phyloP scores from a whole-genome alignment of 2,888 invertebrate genomes.

The Lacanobia wlatinum region DNA sequence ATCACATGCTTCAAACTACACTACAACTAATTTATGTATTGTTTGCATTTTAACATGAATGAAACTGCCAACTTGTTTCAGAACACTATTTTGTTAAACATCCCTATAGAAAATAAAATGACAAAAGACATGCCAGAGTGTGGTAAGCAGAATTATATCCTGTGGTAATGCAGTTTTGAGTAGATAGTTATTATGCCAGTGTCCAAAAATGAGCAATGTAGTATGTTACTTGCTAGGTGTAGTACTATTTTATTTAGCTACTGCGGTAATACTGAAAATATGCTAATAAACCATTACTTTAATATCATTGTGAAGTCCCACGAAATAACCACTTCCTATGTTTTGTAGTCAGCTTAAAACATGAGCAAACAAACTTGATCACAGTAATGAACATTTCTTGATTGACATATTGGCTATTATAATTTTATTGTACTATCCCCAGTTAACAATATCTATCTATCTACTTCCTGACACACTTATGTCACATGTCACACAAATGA shows the following conservation, averaged over 20 bases:
- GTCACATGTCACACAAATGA: not conserved
- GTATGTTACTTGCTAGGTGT: not conserved
- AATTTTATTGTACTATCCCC: not conserved
- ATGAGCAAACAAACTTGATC: not conserved
- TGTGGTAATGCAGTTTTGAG: not conserved
- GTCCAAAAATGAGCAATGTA: too few species aligned
- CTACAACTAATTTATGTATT: too few species aligned
- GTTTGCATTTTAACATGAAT: too few species aligned
- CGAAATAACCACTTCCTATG: not conserved
- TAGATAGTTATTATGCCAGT: too few species aligned
- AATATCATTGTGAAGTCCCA: not conserved
- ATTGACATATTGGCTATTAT: too few species aligned
- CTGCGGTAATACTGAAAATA: conserved; percentile 2
- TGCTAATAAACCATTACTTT: not conserved
- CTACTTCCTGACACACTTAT: not conserved
- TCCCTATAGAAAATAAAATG: conserved; percentile 1
- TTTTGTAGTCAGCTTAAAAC: not conserved
- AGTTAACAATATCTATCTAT: not conserved
- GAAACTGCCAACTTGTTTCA: conserved; percentile 16
- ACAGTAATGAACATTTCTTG: not conserved
- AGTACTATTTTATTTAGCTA: too few species aligned
- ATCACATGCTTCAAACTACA: too few species aligned
- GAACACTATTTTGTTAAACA: not conserved
- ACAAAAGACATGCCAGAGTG: not conserved
- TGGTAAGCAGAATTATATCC: conserved; percentile 6